These are phyloP conservation scores for Cotesia vestalis DNA, from an alignment of 1,140 invertebrate genomes.

Conservation along the genomic window DNA sequence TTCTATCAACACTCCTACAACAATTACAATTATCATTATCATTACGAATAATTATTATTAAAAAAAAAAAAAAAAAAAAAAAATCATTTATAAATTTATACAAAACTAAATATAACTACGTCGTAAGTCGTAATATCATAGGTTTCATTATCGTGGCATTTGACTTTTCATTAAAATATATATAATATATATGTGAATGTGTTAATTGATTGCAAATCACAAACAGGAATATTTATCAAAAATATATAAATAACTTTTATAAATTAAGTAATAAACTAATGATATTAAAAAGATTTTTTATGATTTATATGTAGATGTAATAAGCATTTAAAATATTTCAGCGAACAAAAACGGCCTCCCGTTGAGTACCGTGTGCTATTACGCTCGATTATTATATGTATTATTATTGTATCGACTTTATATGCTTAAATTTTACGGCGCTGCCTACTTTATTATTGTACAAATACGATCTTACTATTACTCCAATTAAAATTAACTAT, in stretches of 20 bases:
- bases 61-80: background rate
- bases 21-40: conserved; percentile 1
- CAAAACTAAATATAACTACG: background rate
- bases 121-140: conserved; percentile 24
- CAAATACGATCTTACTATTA: conserved; percentile 19
- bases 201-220: conserved; percentile 24
- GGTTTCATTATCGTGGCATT: conserved; percentile 28
- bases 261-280: no score
- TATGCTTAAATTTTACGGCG: conserved; percentile 5
- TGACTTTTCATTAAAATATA: conserved; percentile 18
- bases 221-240: background rate
- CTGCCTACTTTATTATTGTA: conserved; percentile 9
- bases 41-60: background rate
- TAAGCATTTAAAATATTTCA: no score
- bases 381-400: background rate
- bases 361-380: no score
- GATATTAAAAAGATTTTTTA: no score
- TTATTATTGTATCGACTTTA: conserved; percentile 22
- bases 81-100: no score
- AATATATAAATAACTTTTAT: no score
- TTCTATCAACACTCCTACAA: background rate
- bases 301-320: no score
- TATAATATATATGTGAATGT: background rate
- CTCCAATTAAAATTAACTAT: conserved; percentile 5
- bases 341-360: no score